Base-by-base conservation (phyloP, 2,797 vertebrate species). In the Coilia nasus region DNA sequence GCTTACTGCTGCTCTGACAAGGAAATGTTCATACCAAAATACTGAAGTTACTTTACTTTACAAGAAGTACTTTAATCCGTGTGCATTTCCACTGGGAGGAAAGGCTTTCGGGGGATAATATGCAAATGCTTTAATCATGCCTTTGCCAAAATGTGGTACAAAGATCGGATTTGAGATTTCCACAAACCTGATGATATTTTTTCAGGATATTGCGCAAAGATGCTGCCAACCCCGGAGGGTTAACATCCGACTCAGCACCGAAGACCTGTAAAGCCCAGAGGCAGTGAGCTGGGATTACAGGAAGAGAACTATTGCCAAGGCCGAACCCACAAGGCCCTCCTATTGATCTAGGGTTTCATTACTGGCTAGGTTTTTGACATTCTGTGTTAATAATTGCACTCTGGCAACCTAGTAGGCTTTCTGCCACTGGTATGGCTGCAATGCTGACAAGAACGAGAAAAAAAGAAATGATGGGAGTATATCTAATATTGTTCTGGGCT, bases 341-440 rank as follows among this genome's bases (percentile, higher is more conserved):
- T 78, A 78, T 78, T 44, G 71, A 78, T 78, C 71, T 78, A 21
- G 15, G 71, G 31, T 78, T 78, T 78, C 31, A 78, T 78, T 41
- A 78, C 71, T 44, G 71, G 71, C 31, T 15, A 78, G 17, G 19
- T 78, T 78, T 78, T 21, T 78, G 71, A 78, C 71, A 41, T 78
- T 44, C 35, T 41, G 17, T 78, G 71, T 21, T 78, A 44, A 21
- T 59, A 59, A 59, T 59, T 59, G 57, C 57, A 19, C 35, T 78
- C 71, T 41, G 35, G 35, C 23, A 78, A 78, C 71, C 71, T 78
- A 31, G 35, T 31, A 21, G 31, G 6, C 19, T 78, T 19, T 41
- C 21, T 44, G 71, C 35, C 17, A 78, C 31, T 21, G 71, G 44
- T 78, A 78, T 44, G 71, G 71, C 35, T 78, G 35, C 19, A 1